Conservation (phyloP, 2,797 vertebrate genomes). For the Orestias chungarensis region DNA sequence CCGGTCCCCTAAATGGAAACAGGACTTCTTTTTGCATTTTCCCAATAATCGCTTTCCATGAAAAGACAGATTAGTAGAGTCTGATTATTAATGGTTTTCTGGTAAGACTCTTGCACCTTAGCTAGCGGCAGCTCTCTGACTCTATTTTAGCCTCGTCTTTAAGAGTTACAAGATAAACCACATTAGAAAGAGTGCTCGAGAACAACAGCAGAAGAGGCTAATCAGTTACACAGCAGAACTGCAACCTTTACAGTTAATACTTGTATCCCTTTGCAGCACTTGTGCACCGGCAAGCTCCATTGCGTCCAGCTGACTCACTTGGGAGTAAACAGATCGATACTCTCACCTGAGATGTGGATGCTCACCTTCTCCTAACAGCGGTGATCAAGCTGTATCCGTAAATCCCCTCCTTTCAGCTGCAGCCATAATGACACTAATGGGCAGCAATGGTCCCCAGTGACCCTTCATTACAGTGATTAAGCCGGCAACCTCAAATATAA, state of each 20-base stretch:
- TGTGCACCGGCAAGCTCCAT: slow-evolving; percentile 53
- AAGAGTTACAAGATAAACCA: neutral
- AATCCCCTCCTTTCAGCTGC: slow-evolving; percentile 63
- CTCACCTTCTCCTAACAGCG: slow-evolving; percentile 55
- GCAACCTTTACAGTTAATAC: slow-evolving; percentile 28
- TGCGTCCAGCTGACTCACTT: slow-evolving; percentile 46
- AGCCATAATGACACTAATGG: slow-evolving; percentile 73
- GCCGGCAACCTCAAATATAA: slow-evolving; percentile 70
- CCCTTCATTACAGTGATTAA: slow-evolving; percentile 75
- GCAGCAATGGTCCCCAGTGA: slow-evolving; percentile 68
- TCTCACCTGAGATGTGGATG: slow-evolving; percentile 70
- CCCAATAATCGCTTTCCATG: neutral
- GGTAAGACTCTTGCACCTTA: neutral
- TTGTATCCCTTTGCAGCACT: slow-evolving; percentile 39
- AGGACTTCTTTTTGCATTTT: neutral
- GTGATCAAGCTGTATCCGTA: slow-evolving; percentile 62
- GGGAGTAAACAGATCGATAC: slow-evolving; percentile 77
- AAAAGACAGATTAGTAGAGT: neutral
- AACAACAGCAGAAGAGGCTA: slow-evolving; percentile 28
- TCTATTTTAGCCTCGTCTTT: neutral
- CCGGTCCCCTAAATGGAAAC: too few species aligned
- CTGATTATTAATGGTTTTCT: neutral
- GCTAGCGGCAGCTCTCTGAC: neutral
- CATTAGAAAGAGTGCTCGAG: slow-evolving; percentile 3
- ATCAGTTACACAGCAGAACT: slow-evolving; percentile 44